Evolutionary conservation across 1,140 invertebrate species (phyloP).

Genomic region (Drosophila subpulchrella): DNA sequence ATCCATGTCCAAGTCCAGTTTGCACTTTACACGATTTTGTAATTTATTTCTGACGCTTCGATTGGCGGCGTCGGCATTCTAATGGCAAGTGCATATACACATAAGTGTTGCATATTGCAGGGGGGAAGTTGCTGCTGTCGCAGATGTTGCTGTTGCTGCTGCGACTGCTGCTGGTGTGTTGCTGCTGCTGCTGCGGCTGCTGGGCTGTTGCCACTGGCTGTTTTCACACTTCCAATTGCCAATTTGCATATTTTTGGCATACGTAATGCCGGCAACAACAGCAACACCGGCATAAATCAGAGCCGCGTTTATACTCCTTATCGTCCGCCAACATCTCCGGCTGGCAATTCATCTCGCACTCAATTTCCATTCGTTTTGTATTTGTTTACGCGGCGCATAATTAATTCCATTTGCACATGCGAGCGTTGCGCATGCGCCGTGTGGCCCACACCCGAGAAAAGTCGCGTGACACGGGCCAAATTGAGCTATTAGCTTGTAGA

Average conservation of each 20-base stretch:
- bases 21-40: slow-evolving; percentile 81
- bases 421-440: slow-evolving; percentile 67
- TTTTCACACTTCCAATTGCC: slow-evolving; percentile 79
- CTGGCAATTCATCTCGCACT: slow-evolving; percentile 77
- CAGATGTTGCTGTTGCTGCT: slow-evolving; percentile 5
- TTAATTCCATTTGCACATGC: slow-evolving; percentile 78
- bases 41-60: slow-evolving; percentile 81
- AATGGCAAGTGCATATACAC: slow-evolving; percentile 71
- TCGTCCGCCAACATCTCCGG: slow-evolving; percentile 63
- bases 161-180: background rate
- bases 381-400: slow-evolving; percentile 65
- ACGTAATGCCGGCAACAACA: slow-evolving; percentile 62
- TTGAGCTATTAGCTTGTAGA: slow-evolving; percentile 14
- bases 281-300: slow-evolving; percentile 61
- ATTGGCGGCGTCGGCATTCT: slow-evolving; percentile 68
- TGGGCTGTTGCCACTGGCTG: slow-evolving; percentile 58
- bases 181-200: background rate
- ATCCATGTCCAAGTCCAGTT: slow-evolving; percentile 66
- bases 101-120: slow-evolving; percentile 2
- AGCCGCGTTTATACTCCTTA: slow-evolving; percentile 66
- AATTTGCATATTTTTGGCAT: slow-evolving; percentile 82
- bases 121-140: slow-evolving; percentile 15
- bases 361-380: slow-evolving; percentile 69
- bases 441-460: background rate
- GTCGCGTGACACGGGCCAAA: slow-evolving; percentile 28